phyloP scores from a whole-genome alignment of 2,797 vertebrate species.

The Tapirus indicus region DNA sequence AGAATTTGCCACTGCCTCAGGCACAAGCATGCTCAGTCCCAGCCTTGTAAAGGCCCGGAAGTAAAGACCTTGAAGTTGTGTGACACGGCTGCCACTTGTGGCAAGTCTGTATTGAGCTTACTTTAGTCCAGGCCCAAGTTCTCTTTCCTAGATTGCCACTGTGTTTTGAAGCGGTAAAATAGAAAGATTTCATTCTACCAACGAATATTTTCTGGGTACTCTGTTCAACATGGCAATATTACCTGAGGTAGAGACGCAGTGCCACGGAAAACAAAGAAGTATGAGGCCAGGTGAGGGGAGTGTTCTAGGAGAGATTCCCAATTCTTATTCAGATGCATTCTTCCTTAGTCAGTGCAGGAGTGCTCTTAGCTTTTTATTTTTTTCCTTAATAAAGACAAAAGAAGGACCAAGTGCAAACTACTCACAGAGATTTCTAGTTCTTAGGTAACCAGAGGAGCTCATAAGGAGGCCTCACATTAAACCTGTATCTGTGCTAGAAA shows the following conservation, averaged over 20 bases:
- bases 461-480: neutral
- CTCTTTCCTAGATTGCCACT: neutral
- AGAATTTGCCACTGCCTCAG: too few species aligned
- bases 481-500: neutral
- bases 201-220: neutral
- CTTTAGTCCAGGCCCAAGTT: neutral
- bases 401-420: neutral
- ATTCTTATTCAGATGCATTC: neutral
- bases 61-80: neutral
- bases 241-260: accelerated
- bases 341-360: neutral
- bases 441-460: neutral
- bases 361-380: neutral
- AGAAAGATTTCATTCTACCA: neutral
- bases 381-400: neutral
- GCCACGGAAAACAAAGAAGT: neutral
- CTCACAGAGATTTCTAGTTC: neutral
- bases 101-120: neutral
- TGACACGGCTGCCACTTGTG: neutral
- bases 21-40: neutral
- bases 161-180: neutral
- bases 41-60: neutral
- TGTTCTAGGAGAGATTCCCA: neutral
- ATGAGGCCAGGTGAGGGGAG: neutral
- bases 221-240: neutral